A percentile compares a stretch with the other conserved stretches of the same genome.
Evolutionary conservation across 2,888 invertebrate genomes (phyloP).

Genomic region (Aplocera efformata): DNA sequence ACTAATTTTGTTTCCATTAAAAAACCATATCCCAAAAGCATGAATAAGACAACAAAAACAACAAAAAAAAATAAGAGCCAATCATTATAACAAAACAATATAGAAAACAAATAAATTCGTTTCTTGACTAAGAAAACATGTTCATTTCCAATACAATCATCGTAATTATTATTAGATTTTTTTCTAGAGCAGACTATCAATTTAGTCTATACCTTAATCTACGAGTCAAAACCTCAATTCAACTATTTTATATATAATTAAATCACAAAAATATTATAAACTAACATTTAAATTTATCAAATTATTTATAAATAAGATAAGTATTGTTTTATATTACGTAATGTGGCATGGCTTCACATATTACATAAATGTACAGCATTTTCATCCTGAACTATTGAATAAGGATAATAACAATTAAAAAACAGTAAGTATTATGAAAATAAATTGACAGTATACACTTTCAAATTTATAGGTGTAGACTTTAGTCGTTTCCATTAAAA

Average conservation of each 20-base stretch:
- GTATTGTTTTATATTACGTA: background rate
- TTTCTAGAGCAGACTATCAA: slow-evolving; percentile 1
- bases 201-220: slow-evolving; percentile 5
- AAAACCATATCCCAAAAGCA: background rate
- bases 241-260: slow-evolving; percentile 15
- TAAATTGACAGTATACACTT: too few species aligned
- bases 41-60: slow-evolving; percentile 5
- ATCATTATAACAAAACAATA: slow-evolving; percentile 5
- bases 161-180: slow-evolving; percentile 1
- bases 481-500: too few species aligned
- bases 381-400: too few species aligned
- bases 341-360: too few species aligned
- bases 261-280: slow-evolving; percentile 21
- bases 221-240: slow-evolving; percentile 16
- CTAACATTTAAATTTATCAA: slow-evolving; percentile 4
- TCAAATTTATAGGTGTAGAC: too few species aligned
- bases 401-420: too few species aligned
- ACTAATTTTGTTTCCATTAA: slow-evolving; percentile 3
- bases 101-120: slow-evolving; percentile 27
- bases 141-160: slow-evolving; percentile 2
- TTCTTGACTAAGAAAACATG: slow-evolving; percentile 20
- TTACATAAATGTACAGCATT: too few species aligned
- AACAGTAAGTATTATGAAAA: too few species aligned
- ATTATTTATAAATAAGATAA: too few species aligned
- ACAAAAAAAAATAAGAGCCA: slow-evolving; percentile 5